These are phyloP conservation scores for Limonius californicus DNA, from an alignment of 1,140 invertebrate species.

Conservation along the genomic window DNA sequence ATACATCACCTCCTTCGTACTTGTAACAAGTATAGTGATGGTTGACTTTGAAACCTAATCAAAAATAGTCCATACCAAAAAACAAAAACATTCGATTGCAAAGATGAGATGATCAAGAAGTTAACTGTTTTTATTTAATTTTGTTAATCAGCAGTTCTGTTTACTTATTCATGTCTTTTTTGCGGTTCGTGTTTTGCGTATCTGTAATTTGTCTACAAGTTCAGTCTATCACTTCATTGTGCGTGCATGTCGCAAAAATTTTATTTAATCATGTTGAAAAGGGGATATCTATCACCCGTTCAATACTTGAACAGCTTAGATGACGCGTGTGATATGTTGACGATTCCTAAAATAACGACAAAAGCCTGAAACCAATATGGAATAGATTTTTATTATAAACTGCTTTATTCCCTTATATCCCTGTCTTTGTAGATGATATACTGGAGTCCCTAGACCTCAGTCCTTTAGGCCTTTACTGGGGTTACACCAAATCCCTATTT, in stretches of 20 bases:
- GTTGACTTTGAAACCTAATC: too few relatives aligned
- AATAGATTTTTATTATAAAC: slow-evolving; percentile 13
- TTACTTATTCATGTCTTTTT: too few relatives aligned
- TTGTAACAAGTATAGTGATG: too few relatives aligned
- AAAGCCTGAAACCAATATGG: neutral
- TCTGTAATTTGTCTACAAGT: neutral
- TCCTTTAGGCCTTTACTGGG: neutral
- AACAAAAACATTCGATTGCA: too few relatives aligned
- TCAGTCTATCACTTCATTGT: neutral
- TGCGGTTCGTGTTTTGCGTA: too few relatives aligned
- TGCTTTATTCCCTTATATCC: neutral
- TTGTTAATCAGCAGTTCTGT: too few relatives aligned
- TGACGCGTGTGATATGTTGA: neutral
- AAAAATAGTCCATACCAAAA: too few relatives aligned
- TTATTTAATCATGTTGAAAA: neutral
- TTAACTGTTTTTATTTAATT: too few relatives aligned
- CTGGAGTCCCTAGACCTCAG: neutral
- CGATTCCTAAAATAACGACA: neutral
- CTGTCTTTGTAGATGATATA: slow-evolving; percentile 7
- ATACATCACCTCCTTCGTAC: too few relatives aligned
- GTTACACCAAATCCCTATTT: neutral
- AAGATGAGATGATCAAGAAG: too few relatives aligned
- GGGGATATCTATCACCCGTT: neutral
- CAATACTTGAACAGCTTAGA: neutral
- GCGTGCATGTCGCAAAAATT: neutral